A percentile compares a stretch with the other conserved stretches of the same genome.
Evolutionary conservation across 53 echinoderm and acorn worm genomes (phyloP).

Genomic region (Holothuria leucospilota): DNA sequence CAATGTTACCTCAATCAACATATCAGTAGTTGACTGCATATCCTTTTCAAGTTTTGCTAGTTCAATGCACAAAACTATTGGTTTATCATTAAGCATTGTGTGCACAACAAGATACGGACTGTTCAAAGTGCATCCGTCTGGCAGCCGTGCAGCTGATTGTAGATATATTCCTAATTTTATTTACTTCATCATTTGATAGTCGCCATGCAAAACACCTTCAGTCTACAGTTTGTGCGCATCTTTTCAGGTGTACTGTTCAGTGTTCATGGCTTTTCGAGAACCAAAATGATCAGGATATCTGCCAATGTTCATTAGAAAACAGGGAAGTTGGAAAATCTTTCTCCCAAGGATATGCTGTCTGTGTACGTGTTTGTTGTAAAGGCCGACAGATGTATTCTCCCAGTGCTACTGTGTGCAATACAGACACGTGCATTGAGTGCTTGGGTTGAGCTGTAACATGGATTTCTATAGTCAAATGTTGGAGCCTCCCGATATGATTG

Average conservation of each 20-base stretch:
- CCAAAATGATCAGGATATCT: not conserved
- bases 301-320: conserved; percentile 2
- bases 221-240: too few species aligned
- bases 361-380: conserved; percentile 25
- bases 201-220: too few species aligned
- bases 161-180: too few species aligned
- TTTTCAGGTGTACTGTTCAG: conserved; percentile 24
- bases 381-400: conserved; percentile 13
- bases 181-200: too few species aligned
- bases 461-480: conserved; percentile 46
- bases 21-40: too few species aligned
- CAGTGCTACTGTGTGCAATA: conserved; percentile 15
- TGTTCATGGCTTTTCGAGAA: not conserved
- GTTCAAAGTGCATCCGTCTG: conserved; percentile 22
- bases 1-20: too few species aligned
- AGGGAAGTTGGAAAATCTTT: conserved; percentile 25
- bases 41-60: too few species aligned
- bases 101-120: not conserved
- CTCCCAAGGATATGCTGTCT: conserved; percentile 20
- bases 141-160: too few species aligned
- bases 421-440: conserved; percentile 24
- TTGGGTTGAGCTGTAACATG: conserved; percentile 33
- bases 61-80: too few species aligned
- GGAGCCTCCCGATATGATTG: conserved; percentile 36
- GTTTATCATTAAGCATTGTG: too few species aligned